Evolutionary conservation across 2,888 invertebrate genomes (phyloP).

Genomic region (Electrophaes corylata): DNA sequence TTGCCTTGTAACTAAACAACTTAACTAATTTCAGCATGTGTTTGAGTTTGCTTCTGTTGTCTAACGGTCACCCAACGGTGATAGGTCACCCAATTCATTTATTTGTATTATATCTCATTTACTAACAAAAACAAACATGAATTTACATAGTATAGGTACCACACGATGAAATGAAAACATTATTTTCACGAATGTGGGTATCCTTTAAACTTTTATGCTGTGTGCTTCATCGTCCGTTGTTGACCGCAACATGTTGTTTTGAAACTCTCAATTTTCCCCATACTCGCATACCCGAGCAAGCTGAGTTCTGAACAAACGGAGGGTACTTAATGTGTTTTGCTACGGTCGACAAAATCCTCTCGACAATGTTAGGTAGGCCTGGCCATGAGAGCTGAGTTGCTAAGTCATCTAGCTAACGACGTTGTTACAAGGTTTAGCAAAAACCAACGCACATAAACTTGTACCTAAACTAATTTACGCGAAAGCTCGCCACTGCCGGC

Average conservation of each 20-base stretch:
- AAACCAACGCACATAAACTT: constrained; percentile 33
- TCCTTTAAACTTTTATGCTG: constrained; percentile 20
- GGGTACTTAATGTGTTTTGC: constrained; percentile 31
- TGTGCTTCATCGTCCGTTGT: constrained; percentile 21
- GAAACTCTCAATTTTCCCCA: constrained; percentile 26
- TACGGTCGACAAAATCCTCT: constrained; percentile 36
- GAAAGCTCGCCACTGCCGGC: constrained; percentile 35
- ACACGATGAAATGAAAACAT: constrained; percentile 14
- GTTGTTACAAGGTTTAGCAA: constrained; percentile 38
- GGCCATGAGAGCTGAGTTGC: constrained; percentile 38
- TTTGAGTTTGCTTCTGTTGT: constrained; percentile 23
- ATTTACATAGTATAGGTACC: neutral
- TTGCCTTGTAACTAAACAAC: constrained; percentile 30
- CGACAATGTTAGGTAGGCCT: constrained; percentile 38
- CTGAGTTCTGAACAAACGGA: constrained; percentile 24
- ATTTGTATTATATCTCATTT: no score
- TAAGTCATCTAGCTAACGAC: constrained; percentile 42
- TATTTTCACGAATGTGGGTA: constrained; percentile 8
- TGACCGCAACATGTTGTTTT: constrained; percentile 25
- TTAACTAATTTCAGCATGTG: constrained; percentile 28
- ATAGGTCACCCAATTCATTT: neutral
- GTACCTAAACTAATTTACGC: constrained; percentile 38
- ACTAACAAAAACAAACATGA: neutral
- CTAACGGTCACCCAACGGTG: no score
- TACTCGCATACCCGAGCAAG: constrained; percentile 15